Base-by-base conservation (phyloP, 2,888 invertebrate genomes). In the Temnothorax ravouxi region DNA sequence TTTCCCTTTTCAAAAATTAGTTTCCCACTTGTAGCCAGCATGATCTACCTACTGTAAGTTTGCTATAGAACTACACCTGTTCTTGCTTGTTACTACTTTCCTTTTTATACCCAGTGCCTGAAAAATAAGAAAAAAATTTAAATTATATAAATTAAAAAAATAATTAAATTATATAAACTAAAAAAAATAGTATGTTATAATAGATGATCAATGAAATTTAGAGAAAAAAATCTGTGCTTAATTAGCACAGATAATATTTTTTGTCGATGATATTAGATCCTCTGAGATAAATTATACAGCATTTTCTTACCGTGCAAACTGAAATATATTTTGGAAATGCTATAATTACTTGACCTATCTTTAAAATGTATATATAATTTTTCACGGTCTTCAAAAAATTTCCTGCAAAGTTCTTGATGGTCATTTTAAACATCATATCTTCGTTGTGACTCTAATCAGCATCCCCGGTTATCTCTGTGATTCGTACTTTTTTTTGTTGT, bases 81-180 rank as follows among this genome's bases (percentile, higher is more conserved):
- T 41, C 56, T 59, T 59, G 61, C 74, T 74, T 74, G 59, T 6
- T 59, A 74, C 11, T 74, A 74, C 0, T 44, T 61, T 56, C 8
- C 25, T 72, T 41, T 41, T 41, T 72, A 41, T 59, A 72, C 6
- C 1, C 56, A 72, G 25, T 25, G 2, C 3, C 25, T 72, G 34
- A 38, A 56, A 72, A 54, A 21, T 41, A 47, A 54, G 11, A 38
- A 54, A 15, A 62, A 11, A 15, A 41, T n/a, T 15, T 21, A 21
- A 21, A 66, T 66, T 62, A 21, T 64, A 13, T 13, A 67, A 67
- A 44, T 41, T 21, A 52, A 50, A 69, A 34, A 52, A 69, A 41
- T 9, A 38, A 38, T 15, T 21, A 41, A 21, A 64, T 64, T 62
- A 21, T 64, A 13, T 13, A 67, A 67, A 44, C 21, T 21, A 50